Evolutionary conservation across 2,888 invertebrate species (phyloP).

Genomic region (Cephus sareptanus): DNA sequence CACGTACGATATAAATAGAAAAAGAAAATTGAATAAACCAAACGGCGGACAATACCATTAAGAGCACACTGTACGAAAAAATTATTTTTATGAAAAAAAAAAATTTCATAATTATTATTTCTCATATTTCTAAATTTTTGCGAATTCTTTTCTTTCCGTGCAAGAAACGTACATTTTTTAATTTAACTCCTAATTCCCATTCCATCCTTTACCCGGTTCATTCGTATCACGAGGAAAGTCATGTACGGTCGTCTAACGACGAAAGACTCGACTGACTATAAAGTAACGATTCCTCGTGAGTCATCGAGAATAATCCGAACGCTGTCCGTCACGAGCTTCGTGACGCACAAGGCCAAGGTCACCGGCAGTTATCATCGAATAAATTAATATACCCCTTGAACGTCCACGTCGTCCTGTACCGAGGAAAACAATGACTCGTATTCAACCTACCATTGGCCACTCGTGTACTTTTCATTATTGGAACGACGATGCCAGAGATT

Average conservation of each 20-base stretch:
- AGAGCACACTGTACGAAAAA: too few species aligned
- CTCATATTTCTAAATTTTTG: not conserved
- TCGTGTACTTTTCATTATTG: not conserved
- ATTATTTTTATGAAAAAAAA: not conserved
- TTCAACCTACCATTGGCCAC: not conserved
- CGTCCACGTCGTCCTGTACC: slow-evolving; percentile 16
- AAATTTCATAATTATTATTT: not conserved
- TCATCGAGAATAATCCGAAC: slow-evolving; percentile 51
- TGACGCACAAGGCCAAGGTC: slow-evolving; percentile 57
- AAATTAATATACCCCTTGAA: slow-evolving; percentile 43
- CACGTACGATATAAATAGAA: slow-evolving; percentile 5
- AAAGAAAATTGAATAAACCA: not conserved
- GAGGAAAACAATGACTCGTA: slow-evolving; percentile 28
- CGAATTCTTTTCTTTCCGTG: not conserved
- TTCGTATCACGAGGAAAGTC: not conserved
- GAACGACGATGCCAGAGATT: not conserved
- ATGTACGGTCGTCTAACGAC: not conserved
- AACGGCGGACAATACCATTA: too few species aligned
- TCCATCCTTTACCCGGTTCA: not conserved
- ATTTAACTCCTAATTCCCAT: not conserved
- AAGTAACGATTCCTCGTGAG: slow-evolving; percentile 32
- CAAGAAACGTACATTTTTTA: not conserved
- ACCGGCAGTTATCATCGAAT: slow-evolving; percentile 49
- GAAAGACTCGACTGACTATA: not conserved
- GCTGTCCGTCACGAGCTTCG: slow-evolving; percentile 35